Percentiles rank a stretch among this genome's conserved stretches.
Conservation (phyloP, 1,140 invertebrate genomes). For the Drosophila kepulauana region DNA sequence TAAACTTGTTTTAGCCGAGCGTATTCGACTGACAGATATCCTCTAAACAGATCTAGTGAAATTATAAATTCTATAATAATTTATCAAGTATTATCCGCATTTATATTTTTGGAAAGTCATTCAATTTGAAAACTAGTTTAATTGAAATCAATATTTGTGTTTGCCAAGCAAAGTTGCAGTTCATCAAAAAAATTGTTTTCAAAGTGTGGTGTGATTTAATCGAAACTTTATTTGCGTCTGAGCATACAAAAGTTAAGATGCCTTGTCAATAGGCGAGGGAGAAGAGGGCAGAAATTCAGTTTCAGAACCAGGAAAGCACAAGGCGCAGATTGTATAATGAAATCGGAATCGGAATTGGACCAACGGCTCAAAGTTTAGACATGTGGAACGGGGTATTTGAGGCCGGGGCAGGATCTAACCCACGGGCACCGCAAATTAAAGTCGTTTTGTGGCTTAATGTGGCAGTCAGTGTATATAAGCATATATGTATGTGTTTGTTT, state of each 20-base stretch:
- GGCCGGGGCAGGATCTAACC: slow-evolving; percentile 19
- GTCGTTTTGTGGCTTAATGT: slow-evolving; percentile 76
- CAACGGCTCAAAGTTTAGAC: slow-evolving; percentile 35
- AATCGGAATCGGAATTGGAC: slow-evolving; percentile 60
- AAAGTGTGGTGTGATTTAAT: no score
- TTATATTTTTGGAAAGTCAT: background rate
- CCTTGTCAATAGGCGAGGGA: background rate
- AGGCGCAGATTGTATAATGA: slow-evolving; percentile 75
- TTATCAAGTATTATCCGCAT: background rate
- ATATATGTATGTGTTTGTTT: slow-evolving; percentile 11
- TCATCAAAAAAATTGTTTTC: no score
- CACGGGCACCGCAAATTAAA: slow-evolving; percentile 75
- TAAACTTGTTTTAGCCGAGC: background rate
- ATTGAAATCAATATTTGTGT: no score
- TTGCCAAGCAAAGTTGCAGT: no score
- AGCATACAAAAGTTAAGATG: no score
- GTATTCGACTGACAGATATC: background rate
- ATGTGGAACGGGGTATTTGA: slow-evolving; percentile 11
- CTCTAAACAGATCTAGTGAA: background rate
- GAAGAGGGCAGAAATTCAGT: slow-evolving; percentile 49
- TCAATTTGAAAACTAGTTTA: background rate
- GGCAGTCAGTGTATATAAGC: slow-evolving; percentile 11
- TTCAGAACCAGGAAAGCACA: slow-evolving; percentile 46
- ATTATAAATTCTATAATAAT: background rate
- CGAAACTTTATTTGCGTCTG: no score